Base-by-base conservation (phyloP, 2,888 invertebrate genomes). In the Volucella inanis region DNA sequence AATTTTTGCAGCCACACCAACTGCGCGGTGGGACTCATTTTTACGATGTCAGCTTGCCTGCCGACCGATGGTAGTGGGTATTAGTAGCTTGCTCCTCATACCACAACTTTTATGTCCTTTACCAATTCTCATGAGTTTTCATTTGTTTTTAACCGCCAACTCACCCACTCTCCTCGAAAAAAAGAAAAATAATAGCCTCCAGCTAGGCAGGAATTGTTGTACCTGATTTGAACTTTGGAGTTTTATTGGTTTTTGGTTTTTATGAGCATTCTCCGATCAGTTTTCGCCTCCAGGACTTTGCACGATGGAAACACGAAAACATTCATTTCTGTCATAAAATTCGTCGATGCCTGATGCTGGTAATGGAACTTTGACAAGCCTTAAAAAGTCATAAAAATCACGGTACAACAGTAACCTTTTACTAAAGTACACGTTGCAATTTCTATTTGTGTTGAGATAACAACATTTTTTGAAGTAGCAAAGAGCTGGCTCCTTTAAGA, bases 311-410 rank as follows among this genome's bases (percentile, higher is more conserved):
- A 85, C 85, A 85, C 77, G 85, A 81, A 85, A 85, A 85, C 85
- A 85, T 80, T 85, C 81, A 85, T 81, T 85, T 81, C 72, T 31
- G 68, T 59, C 76, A 76, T 85, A 85, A 85, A 85, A 85, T 18
- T 52, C 18, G 43, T 62, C 61, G 77, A 62, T 76, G 76, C 85
- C 85, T 67, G 80, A 85, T 85, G 85, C 62, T 85, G 57, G 76
- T 85, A 85, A 85, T 85, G 85, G 85, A 81, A 71, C 71, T 81
- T 85, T 85, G 85, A 85, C 85, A 85, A 85, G 85, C 85, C 81
- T 85, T 85, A 81, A 85, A 79, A 85, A 68, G 76, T 62, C 31
- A 81, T 85, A 85, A 85, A 85, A 85, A 81, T 81, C 85, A 72
- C 67, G 59, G 75, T 70, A 80, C 84, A 85, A 71, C 80, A 80